phyloP scores from a whole-genome alignment of 2,113 vertebrate species.

The Danionella cerebrum region DNA sequence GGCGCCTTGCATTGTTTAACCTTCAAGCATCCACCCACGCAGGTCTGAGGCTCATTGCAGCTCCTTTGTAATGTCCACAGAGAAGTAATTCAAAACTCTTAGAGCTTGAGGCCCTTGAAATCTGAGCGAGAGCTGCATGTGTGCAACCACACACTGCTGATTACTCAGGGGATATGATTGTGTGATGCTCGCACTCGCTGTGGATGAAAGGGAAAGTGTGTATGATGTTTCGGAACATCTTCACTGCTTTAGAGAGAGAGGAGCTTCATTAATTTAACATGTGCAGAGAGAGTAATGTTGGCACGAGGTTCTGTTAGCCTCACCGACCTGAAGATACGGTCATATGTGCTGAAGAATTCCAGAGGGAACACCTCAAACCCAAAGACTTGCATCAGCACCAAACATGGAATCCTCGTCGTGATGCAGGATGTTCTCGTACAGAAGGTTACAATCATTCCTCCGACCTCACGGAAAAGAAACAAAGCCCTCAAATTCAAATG shows the following conservation, averaged over 20 bases:
- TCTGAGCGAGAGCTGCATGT: conserved; percentile 14
- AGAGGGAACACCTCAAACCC: too few species aligned
- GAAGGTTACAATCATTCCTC: too few species aligned
- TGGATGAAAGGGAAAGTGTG: conserved; percentile 17
- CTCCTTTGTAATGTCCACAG: conserved; percentile 27
- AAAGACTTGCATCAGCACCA: too few species aligned
- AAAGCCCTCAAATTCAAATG: too few species aligned
- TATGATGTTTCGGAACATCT: neutral
- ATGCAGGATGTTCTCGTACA: too few species aligned
- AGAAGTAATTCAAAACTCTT: conserved; percentile 32
- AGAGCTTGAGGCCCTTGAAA: conserved; percentile 6
- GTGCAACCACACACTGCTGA: neutral
- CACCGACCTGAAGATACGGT: too few species aligned
- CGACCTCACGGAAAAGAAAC: too few species aligned
- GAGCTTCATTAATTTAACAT: neutral
- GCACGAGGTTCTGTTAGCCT: too few species aligned
- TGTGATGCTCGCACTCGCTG: conserved; percentile 2
- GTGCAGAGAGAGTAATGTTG: too few species aligned
- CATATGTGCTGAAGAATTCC: too few species aligned
- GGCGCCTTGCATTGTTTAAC: conserved; percentile 33
- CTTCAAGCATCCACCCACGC: conserved; percentile 23
- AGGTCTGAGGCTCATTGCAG: conserved; percentile 20
- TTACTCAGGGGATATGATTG: conserved; percentile 12
- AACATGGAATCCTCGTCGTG: too few species aligned
- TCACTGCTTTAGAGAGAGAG: conserved; percentile 1